Conservation (phyloP, 2,113 vertebrate species). For the Acanthochromis polyacanthus region DNA sequence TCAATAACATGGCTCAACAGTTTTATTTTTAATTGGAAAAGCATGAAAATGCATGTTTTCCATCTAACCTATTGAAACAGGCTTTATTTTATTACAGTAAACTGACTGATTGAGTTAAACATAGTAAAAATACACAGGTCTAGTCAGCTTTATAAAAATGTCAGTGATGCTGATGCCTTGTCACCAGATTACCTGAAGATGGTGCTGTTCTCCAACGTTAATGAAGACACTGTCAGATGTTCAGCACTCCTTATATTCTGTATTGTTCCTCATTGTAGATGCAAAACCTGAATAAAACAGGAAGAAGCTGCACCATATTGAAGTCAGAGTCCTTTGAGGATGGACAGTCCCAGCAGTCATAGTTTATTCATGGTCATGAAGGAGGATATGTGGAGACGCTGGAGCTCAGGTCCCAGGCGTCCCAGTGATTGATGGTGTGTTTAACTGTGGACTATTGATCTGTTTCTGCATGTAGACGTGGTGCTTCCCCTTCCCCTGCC, state of each 20-base stretch:
- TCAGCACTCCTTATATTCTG: background rate
- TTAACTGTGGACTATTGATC: slow-evolving; percentile 72
- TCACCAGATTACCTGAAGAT: slow-evolving; percentile 43
- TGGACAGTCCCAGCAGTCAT: slow-evolving; percentile 31
- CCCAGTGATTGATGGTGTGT: slow-evolving; percentile 69
- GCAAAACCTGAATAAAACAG: background rate
- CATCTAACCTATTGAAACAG: no score
- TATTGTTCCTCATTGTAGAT: background rate
- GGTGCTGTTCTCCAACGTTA: slow-evolving; percentile 56
- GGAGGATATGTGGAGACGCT: slow-evolving; percentile 26
- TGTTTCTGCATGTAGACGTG: slow-evolving; percentile 49
- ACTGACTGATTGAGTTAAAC: no score
- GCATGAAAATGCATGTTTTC: no score
- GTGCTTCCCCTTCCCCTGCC: slow-evolving; percentile 17
- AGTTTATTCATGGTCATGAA: slow-evolving; percentile 54
- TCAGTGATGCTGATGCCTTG: background rate
- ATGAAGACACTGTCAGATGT: slow-evolving; percentile 1
- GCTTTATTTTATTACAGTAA: no score
- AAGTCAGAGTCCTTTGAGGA: slow-evolving; percentile 27
- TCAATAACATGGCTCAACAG: no score
- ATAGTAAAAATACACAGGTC: no score
- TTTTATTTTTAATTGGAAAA: no score
- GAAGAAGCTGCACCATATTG: background rate
- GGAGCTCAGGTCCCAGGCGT: slow-evolving; percentile 44
- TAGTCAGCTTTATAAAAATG: no score